phyloP scores from a whole-genome alignment of 2,113 vertebrate species.

The Callospermophilus lateralis region DNA sequence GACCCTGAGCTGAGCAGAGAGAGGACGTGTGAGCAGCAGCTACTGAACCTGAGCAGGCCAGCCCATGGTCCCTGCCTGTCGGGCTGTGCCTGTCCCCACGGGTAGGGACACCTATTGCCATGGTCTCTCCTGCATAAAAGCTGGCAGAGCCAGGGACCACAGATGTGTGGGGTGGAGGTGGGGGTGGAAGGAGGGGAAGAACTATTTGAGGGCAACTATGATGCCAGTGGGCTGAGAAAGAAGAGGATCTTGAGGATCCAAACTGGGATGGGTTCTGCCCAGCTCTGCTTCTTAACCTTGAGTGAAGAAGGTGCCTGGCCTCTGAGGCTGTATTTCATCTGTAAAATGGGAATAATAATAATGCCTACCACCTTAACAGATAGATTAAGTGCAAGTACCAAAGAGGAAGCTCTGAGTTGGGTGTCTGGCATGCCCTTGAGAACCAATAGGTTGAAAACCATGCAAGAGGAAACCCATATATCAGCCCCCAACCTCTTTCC shows the following conservation, averaged over 20 bases:
- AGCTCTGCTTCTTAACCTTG: background rate
- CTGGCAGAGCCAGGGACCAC: background rate
- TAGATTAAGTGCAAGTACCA: background rate
- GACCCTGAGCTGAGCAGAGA: slow-evolving; percentile 88
- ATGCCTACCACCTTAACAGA: background rate
- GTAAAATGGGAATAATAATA: background rate
- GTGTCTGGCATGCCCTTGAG: too few species aligned
- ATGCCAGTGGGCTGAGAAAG: background rate
- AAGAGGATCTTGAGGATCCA: background rate
- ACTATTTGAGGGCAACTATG: background rate
- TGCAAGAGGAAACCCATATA: background rate
- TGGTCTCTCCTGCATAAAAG: background rate
- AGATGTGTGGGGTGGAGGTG: too few species aligned
- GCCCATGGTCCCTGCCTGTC: slow-evolving; percentile 92
- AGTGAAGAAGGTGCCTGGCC: background rate
- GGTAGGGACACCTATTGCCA: slow-evolving; percentile 87
- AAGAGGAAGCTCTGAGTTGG: background rate
- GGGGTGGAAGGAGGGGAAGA: background rate
- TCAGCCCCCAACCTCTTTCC: background rate
- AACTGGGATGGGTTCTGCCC: background rate
- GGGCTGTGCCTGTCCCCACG: slow-evolving; percentile 93
- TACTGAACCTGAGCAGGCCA: slow-evolving; percentile 94
- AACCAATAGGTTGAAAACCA: background rate
- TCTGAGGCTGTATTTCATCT: slow-evolving; percentile 15
- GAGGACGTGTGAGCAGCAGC: slow-evolving; percentile 95